phyloP scores from a whole-genome alignment of 2,113 vertebrate genomes.

The Crotophaga sulcirostris region DNA sequence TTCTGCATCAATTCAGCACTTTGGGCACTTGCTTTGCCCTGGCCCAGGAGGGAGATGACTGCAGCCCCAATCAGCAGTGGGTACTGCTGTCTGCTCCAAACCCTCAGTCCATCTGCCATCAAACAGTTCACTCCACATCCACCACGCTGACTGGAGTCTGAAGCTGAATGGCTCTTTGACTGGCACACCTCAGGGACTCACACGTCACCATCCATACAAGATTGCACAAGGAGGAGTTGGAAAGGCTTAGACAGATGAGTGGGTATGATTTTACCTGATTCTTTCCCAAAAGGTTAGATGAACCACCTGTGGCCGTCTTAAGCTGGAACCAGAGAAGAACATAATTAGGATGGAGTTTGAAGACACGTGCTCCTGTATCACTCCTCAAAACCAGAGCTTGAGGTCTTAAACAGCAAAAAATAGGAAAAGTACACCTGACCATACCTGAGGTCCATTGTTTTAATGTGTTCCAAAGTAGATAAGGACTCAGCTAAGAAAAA shows the following conservation, averaged over 20 bases:
- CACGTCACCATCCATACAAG: background rate
- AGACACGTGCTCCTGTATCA: background rate
- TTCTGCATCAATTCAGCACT: background rate
- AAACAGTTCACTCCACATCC: background rate
- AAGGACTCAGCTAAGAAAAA: constrained; percentile 73
- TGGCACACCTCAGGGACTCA: background rate
- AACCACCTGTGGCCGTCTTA: constrained; percentile 34
- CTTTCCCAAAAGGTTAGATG: constrained; percentile 42
- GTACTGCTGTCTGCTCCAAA: background rate
- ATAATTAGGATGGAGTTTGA: background rate
- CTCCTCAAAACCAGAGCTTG: background rate
- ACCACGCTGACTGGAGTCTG: background rate
- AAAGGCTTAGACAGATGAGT: background rate
- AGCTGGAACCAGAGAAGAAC: constrained; percentile 61
- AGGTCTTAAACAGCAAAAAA: background rate
- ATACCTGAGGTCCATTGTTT: constrained; percentile 79
- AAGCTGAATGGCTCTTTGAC: background rate
- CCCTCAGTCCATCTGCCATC: background rate
- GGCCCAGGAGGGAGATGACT: background rate
- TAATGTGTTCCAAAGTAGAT: constrained; percentile 37
- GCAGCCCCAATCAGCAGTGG: background rate
- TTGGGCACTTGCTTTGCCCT: background rate
- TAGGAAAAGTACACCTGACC: background rate
- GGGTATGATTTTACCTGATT: constrained; percentile 19
- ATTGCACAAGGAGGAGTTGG: background rate